Percentiles rank a stretch among this genome's conserved stretches.
phyloP scores from a whole-genome alignment of 1,140 invertebrate species.

The Amphibalanus amphitrite region DNA sequence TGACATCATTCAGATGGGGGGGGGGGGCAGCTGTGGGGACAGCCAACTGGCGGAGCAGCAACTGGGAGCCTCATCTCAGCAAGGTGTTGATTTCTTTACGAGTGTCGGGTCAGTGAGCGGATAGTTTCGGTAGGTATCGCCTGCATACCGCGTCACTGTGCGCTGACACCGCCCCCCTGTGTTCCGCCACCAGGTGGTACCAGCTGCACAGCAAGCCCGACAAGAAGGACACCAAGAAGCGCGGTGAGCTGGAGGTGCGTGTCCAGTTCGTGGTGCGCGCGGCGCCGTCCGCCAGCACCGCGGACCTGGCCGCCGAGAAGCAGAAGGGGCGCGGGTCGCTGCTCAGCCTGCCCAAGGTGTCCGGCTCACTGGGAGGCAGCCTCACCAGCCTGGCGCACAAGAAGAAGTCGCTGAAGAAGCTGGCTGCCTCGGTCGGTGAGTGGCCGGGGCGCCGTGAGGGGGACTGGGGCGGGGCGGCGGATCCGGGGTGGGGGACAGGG shows the following conservation, averaged over 20 bases:
- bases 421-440: conserved; percentile 5
- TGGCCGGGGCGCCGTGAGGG: too few species aligned
- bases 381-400: not conserved
- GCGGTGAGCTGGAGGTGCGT: conserved; percentile 77
- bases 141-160: too few species aligned
- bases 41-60: too few species aligned
- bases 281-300: conserved; percentile 14
- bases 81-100: too few species aligned
- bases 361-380: not conserved
- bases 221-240: conserved; percentile 49
- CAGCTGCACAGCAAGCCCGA: conserved; percentile 42
- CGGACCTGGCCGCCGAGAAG: not conserved
- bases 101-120: too few species aligned
- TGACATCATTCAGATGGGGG: too few species aligned
- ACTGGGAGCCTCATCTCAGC: too few species aligned
- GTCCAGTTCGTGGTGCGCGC: conserved; percentile 77
- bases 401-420: not conserved
- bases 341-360: not conserved
- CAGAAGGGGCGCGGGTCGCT: not conserved
- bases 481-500: too few species aligned
- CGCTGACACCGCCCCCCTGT: too few species aligned
- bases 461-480: too few species aligned
- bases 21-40: too few species aligned
- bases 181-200: conserved; percentile 35
- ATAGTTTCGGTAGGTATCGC: too few species aligned